Percentiles rank a stretch among this genome's conserved stretches.
Conservation (phyloP, 53 echinoderm and acorn worm species). For the Hippasteria phrygiana region DNA sequence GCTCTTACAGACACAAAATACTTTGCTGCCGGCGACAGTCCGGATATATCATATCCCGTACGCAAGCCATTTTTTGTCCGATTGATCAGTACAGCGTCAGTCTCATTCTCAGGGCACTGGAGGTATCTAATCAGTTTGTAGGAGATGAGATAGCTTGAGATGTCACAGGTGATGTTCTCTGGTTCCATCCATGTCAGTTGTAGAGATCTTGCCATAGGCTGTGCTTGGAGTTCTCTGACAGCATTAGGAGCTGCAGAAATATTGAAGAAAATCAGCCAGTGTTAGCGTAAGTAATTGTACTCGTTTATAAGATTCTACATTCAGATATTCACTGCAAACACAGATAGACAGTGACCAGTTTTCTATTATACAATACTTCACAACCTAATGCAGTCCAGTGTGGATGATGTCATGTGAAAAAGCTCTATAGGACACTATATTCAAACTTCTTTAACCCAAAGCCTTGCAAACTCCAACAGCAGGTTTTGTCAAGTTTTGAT, state of each 20-base stretch:
- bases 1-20: not conserved
- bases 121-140: constrained; percentile 18
- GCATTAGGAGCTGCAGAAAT: constrained; percentile 8
- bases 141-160: constrained; percentile 9
- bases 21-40: not conserved
- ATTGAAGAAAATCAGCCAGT: not conserved
- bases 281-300: not conserved
- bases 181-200: constrained; percentile 3
- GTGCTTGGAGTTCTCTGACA: not conserved
- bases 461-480: too few relatives aligned
- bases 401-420: too few relatives aligned
- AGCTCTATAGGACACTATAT: too few relatives aligned
- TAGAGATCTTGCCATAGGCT: not conserved
- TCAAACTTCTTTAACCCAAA: too few relatives aligned
- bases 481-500: too few relatives aligned
- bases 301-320: too few relatives aligned
- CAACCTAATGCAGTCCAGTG: too few relatives aligned
- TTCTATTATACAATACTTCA: too few relatives aligned
- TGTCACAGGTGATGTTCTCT: not conserved
- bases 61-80: not conserved
- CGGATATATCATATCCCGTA: not conserved
- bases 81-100: not conserved
- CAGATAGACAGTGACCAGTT: too few relatives aligned
- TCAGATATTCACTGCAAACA: too few relatives aligned
- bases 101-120: constrained; percentile 14